phyloP scores from a whole-genome alignment of 2,797 vertebrate genomes.

The Myoxocephalus aenaeus region DNA sequence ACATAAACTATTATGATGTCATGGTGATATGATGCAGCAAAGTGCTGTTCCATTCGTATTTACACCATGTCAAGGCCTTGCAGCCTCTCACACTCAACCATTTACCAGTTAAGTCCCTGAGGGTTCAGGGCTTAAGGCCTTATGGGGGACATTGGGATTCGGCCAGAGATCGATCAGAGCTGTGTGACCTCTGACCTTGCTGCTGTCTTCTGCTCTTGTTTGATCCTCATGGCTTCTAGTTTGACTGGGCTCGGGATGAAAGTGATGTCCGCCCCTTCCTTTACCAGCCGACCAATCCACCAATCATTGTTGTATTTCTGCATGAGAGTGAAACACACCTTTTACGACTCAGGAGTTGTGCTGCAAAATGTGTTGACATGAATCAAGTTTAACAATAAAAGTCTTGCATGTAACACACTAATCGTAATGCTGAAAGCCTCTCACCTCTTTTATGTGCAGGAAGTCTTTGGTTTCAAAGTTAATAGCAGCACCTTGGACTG shows the following conservation, averaged over 20 bases:
- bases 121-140: background rate
- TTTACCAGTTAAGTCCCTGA: background rate
- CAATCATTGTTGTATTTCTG: conserved; percentile 99
- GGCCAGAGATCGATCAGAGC: conserved; percentile 3
- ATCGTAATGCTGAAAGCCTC: background rate
- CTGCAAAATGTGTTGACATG: background rate
- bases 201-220: conserved; percentile 95
- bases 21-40: background rate
- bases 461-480: conserved; percentile 99
- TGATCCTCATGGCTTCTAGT: conserved; percentile 94
- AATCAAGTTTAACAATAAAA: background rate
- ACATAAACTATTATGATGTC: background rate
- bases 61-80: background rate
- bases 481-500: conserved; percentile 94
- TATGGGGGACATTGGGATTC: background rate
- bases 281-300: conserved; percentile 98
- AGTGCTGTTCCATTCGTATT: background rate
- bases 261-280: conserved; percentile 95
- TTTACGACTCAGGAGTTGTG: background rate
- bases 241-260: conserved; percentile 98
- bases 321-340: background rate
- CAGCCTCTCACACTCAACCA: background rate
- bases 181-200: conserved; percentile 76
- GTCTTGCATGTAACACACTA: background rate
- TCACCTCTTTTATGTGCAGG: conserved; percentile 98